Conservation (phyloP, 2,113 vertebrate genomes). For the Leptocoma aspasia region DNA sequence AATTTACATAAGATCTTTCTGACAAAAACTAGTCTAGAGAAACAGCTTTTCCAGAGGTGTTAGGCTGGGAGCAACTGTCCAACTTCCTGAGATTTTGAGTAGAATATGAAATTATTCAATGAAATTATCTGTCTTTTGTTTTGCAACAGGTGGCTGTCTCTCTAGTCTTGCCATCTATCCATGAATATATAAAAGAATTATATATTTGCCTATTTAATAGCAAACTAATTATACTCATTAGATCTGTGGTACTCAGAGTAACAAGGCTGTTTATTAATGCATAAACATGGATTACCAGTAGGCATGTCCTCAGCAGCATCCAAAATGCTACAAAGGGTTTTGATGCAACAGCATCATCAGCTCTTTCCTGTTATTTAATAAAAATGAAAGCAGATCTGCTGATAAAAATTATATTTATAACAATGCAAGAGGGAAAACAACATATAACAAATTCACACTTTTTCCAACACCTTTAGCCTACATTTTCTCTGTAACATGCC, state of each 20-base stretch:
- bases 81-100: not conserved
- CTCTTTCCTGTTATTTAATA: not conserved
- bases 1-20: not conserved
- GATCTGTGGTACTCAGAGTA: not conserved
- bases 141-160: not conserved
- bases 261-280: constrained; percentile 15
- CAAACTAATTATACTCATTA: not conserved
- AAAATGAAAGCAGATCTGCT: not conserved
- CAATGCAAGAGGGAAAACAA: not conserved
- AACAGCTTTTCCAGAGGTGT: not conserved
- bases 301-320: not conserved
- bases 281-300: not conserved
- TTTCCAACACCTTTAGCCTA: not conserved
- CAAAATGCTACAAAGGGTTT: not conserved
- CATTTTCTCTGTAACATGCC: not conserved
- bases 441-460: not conserved
- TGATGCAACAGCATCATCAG: not conserved
- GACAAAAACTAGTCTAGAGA: not conserved
- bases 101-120: not conserved
- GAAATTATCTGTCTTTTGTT: not conserved
- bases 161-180: not conserved
- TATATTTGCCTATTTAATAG: not conserved
- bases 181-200: not conserved
- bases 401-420: not conserved
- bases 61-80: not conserved